Conservation (phyloP, 2,888 invertebrate genomes). For the Prosapia bicincta region DNA sequence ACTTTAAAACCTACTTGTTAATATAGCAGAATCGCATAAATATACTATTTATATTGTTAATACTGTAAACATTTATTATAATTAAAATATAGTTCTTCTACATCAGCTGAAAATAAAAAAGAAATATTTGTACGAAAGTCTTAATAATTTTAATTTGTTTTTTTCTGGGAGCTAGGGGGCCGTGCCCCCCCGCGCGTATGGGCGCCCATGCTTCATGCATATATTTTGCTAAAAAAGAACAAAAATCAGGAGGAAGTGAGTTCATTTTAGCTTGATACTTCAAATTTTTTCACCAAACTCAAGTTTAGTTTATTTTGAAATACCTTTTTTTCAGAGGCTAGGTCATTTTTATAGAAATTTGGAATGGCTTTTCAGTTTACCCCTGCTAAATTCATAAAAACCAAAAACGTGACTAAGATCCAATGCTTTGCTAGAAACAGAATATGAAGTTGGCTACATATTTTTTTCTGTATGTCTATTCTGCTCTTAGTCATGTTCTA, state of each 20-base stretch:
- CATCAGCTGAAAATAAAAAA: no score
- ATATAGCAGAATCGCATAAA: no score
- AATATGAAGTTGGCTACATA: neutral
- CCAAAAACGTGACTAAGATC: neutral
- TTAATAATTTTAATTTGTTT: no score
- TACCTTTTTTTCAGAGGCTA: neutral
- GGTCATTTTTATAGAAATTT: neutral
- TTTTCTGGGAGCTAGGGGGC: no score
- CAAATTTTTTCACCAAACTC: neutral
- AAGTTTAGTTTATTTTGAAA: neutral
- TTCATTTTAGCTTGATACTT: neutral
- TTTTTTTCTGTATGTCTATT: neutral
- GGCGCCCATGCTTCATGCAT: no score
- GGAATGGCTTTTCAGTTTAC: neutral
- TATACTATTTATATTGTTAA: no score
- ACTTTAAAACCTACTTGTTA: no score
- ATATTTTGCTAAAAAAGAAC: neutral
- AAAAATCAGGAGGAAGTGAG: neutral
- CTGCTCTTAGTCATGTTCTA: neutral
- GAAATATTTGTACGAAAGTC: no score
- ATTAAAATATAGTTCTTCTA: no score
- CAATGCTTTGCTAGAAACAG: neutral
- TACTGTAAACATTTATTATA: no score
- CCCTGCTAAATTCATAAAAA: neutral
- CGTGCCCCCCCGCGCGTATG: no score